Conservation (phyloP, 2,113 vertebrate species). For the Xenopus borealis region DNA sequence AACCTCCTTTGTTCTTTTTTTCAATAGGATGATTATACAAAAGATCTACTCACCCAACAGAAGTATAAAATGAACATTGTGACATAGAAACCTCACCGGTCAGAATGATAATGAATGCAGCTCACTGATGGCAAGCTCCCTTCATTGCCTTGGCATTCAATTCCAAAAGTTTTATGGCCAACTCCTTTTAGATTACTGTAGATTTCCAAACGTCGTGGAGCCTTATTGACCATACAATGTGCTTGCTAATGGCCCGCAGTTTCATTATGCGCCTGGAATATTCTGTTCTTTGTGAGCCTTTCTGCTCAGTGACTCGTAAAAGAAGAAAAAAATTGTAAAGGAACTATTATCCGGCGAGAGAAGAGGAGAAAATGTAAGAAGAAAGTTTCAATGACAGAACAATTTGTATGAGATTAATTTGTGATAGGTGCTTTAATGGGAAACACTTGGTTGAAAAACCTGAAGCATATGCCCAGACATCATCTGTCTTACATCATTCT, state of each 20-base stretch:
- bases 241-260: conserved; percentile 58
- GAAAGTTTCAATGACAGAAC: conserved; percentile 44
- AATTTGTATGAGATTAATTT: conserved; percentile 28
- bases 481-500: conserved; percentile 2
- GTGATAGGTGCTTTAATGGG: conserved; percentile 7
- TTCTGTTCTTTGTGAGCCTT: conserved; percentile 54
- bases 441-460: conserved; percentile 18
- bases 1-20: conserved; percentile 64
- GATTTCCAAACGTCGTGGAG: conserved; percentile 60
- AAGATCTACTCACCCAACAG: conserved; percentile 66
- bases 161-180: conserved; percentile 60
- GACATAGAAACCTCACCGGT: conserved; percentile 60
- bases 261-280: conserved; percentile 55
- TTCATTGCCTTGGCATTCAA: conserved; percentile 57
- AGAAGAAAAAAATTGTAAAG: conserved; percentile 48
- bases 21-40: conserved; percentile 71
- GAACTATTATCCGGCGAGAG: conserved; percentile 47
- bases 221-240: conserved; percentile 55
- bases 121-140: conserved; percentile 57
- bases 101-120: conserved; percentile 64
- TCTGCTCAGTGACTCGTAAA: conserved; percentile 49
- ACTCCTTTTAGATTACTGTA: conserved; percentile 60
- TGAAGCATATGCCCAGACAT: conserved; percentile 4
- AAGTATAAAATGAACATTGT: conserved; percentile 69
- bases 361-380: conserved; percentile 45